Evolutionary conservation across 2,888 invertebrate species (phyloP).

Genomic region (Acleris sparsana): DNA sequence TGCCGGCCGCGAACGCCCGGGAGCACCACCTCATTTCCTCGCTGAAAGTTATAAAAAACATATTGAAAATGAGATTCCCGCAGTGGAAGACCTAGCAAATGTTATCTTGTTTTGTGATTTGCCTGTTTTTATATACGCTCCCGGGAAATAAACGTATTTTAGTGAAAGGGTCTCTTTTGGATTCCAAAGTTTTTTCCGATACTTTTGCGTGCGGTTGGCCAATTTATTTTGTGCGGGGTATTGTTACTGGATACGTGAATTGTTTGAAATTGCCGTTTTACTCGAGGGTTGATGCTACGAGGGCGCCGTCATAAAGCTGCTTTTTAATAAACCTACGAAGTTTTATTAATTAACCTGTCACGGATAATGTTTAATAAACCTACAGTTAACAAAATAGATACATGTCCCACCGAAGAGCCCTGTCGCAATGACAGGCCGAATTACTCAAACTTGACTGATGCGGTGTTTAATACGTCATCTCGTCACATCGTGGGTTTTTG

Average conservation of each 20-base stretch:
- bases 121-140: constrained; percentile 75
- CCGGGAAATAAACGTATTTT: constrained; percentile 71
- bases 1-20: constrained; percentile 67
- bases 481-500: too few species aligned
- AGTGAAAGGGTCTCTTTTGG: constrained; percentile 46
- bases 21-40: constrained; percentile 82
- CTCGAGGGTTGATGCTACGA: too few species aligned
- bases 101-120: constrained; percentile 82
- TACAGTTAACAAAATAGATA: too few species aligned
- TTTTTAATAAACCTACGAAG: too few species aligned
- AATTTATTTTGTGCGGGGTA: constrained; percentile 18
- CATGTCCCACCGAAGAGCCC: too few species aligned
- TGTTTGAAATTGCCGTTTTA: background rate
- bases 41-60: constrained; percentile 83
- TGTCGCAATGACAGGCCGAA: too few species aligned
- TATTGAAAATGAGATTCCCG: constrained; percentile 83
- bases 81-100: constrained; percentile 73
- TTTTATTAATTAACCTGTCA: too few species aligned
- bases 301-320: too few species aligned
- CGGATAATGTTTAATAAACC: too few species aligned
- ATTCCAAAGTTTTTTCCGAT: constrained; percentile 33
- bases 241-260: background rate
- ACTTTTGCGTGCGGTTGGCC: constrained; percentile 24
- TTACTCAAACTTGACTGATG: too few species aligned
- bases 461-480: too few species aligned